phyloP scores from a whole-genome alignment of 2,888 invertebrate species.

The Escarpia spicata region DNA sequence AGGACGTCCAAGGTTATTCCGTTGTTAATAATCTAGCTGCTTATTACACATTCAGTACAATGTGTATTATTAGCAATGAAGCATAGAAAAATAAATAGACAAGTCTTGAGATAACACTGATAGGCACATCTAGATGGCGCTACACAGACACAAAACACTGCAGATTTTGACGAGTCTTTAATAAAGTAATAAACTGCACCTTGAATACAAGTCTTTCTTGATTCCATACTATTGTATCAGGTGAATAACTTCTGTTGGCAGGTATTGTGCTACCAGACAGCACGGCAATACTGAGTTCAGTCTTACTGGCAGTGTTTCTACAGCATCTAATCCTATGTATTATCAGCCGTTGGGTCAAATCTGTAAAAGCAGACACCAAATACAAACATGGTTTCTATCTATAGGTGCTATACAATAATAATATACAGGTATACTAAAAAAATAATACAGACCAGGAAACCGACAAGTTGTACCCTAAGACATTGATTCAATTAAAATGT shows the following conservation, averaged over 20 bases:
- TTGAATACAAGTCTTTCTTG: neutral
- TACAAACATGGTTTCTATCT: neutral
- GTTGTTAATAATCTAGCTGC: neutral
- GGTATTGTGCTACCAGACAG: neutral
- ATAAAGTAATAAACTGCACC: neutral
- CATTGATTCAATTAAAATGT: neutral
- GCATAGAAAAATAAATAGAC: neutral
- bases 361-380: neutral
- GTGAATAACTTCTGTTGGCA: conserved; percentile 1
- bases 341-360: neutral
- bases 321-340: neutral
- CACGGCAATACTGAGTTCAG: neutral
- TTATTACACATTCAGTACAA: neutral
- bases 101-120: neutral
- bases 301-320: neutral
- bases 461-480: neutral
- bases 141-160: neutral
- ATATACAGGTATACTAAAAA: neutral
- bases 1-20: neutral
- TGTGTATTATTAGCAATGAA: conserved; percentile 12
- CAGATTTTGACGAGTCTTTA: neutral
- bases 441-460: neutral
- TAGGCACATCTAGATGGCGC: neutral
- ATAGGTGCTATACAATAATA: neutral
- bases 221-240: neutral